phyloP scores from a whole-genome alignment of 2,888 invertebrate species.

The Helicoverpa assulta region DNA sequence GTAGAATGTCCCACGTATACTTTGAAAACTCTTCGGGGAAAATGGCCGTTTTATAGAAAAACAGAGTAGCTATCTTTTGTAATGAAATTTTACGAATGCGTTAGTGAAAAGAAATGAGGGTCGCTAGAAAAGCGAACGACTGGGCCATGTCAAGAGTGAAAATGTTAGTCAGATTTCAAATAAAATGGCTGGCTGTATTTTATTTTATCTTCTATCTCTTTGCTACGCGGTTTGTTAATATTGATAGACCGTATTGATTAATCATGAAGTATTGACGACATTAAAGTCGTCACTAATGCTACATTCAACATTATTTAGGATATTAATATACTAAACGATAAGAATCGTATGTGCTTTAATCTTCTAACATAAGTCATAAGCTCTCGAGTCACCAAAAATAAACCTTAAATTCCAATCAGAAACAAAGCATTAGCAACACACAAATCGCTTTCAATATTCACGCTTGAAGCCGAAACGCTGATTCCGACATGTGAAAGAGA shows the following conservation, averaged over 20 bases:
- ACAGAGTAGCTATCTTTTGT: conserved; percentile 42
- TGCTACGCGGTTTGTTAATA: too few species aligned
- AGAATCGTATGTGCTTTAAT: too few species aligned
- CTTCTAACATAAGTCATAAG: background rate
- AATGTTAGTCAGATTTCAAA: conserved; percentile 18
- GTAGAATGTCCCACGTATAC: conserved; percentile 31
- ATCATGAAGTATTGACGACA: too few species aligned
- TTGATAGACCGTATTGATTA: too few species aligned
- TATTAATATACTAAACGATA: too few species aligned
- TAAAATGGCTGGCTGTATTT: background rate
- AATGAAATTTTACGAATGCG: conserved; percentile 59
- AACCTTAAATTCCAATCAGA: conserved; percentile 14
- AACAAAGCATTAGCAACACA: conserved; percentile 29
- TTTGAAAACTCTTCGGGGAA: conserved; percentile 29
- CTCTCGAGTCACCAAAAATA: background rate
- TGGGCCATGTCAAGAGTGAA: conserved; percentile 20
- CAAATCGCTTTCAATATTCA: conserved; percentile 28
- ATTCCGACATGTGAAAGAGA: conserved; percentile 43
- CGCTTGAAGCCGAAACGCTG: conserved; percentile 35
- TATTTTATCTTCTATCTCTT: too few species aligned
- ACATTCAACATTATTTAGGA: too few species aligned
- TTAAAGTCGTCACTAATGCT: too few species aligned
- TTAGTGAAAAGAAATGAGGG: conserved; percentile 26
- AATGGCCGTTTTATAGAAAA: conserved; percentile 40
- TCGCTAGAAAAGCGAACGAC: conserved; percentile 20